phyloP scores from a whole-genome alignment of 2,888 invertebrate species.

The Caenorhabditis virilis region DNA sequence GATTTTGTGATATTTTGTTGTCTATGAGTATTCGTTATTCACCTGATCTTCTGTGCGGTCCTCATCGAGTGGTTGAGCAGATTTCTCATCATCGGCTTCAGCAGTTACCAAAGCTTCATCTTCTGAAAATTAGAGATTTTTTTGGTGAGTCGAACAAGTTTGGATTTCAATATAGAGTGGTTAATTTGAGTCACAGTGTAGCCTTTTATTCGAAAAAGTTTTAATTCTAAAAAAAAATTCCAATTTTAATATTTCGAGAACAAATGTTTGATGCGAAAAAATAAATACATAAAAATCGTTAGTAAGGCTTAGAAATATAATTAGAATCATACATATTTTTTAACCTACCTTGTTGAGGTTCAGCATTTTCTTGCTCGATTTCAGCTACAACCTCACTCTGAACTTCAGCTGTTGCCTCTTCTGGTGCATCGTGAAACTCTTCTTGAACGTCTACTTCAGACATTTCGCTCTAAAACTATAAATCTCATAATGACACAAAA shows the following conservation, averaged over 20 bases:
- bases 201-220: background rate
- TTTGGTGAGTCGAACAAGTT: too few relatives aligned
- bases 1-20: too few relatives aligned
- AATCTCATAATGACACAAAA: background rate
- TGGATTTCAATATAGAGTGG: too few relatives aligned
- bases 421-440: slow-evolving; percentile 52
- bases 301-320: too few relatives aligned
- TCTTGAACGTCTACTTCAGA: slow-evolving; percentile 52
- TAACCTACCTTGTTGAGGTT: slow-evolving; percentile 27
- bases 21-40: slow-evolving; percentile 3
- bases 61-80: slow-evolving; percentile 51
- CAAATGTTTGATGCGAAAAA: too few relatives aligned
- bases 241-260: too few relatives aligned
- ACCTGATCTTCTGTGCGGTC: slow-evolving; percentile 68
- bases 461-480: too few relatives aligned
- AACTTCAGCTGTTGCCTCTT: slow-evolving; percentile 49
- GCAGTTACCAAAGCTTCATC: slow-evolving; percentile 36
- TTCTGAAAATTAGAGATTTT: slow-evolving; percentile 15
- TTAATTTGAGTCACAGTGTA: too few relatives aligned
- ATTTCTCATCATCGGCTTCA: slow-evolving; percentile 46
- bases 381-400: slow-evolving; percentile 39
- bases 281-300: too few relatives aligned
- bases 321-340: too few relatives aligned
- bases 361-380: slow-evolving; percentile 32
- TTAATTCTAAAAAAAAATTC: background rate